Base-by-base conservation (phyloP, 2,113 vertebrate genomes). In the Gallinago jamesoni region DNA sequence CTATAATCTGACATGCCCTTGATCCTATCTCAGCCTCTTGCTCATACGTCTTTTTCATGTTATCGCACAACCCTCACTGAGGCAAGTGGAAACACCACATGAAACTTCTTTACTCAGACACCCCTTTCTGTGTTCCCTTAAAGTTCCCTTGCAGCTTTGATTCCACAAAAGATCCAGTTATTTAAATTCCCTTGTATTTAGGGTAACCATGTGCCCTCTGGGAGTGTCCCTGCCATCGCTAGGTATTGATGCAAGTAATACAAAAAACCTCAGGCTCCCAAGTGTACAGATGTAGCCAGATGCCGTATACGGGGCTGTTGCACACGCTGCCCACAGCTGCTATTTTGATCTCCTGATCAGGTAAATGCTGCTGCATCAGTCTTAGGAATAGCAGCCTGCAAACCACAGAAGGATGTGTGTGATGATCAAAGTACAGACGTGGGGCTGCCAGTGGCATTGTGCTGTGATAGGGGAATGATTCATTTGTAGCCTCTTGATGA, bases 271-370 rank as follows among this genome's bases (percentile, higher is more conserved):
- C 25, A 35, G 45, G 17, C n/a, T 76, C 27, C 14, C 6, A 24
- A 67, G 60, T 0, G 0, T 50, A 37, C 0, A 0, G 37, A 35
- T 59, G 13, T 28, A 33, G 47, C 74, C 1, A 3, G 37, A 60
- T 43, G 39, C 48, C 1, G 4, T 37, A 56, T 23, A 35, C 16
- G 22, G 1, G 1, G 28, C 35, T 64, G 12, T 28, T 52, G 31
- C n/a, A 30, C 17, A 8, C 0, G 0, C 59, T 84, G 59, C 28
- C 69, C 30, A 23, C 55, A 91, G 73, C 55, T 66, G 73, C 48
- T 82, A 22, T 94, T 87, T 66, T 84, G 60, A 87, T 84, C 64
- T 92, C 45, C 66, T 47, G 48, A 50, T 85, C 90, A 94, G 86
- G 74, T 76, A 13, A 45, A 56, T 31, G 25, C 59, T 13, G 6